Conservation (phyloP, 2,888 invertebrate genomes). For the Pristionchus entomophagus region DNA sequence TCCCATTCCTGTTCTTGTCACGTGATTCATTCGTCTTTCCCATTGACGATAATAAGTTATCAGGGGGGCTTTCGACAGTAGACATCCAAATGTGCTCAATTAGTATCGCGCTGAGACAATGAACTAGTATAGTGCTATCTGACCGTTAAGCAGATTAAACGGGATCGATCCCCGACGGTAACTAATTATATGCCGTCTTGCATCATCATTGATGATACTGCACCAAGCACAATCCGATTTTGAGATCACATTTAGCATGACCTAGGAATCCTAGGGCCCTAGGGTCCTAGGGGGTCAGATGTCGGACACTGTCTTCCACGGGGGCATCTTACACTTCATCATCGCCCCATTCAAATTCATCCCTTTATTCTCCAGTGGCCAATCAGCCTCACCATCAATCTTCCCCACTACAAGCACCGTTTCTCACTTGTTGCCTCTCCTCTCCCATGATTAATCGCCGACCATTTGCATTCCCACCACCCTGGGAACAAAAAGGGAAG, state of each 20-base stretch:
- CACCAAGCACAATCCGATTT: too few relatives aligned
- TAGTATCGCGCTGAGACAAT: too few relatives aligned
- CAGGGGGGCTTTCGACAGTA: conserved; percentile 11
- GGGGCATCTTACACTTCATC: too few relatives aligned
- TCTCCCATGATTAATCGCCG: conserved; percentile 39
- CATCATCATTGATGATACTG: too few relatives aligned
- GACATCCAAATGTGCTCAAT: background rate
- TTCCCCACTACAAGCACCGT: background rate
- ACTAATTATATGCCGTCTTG: too few relatives aligned
- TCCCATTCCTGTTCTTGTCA: background rate
- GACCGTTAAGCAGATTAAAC: too few relatives aligned
- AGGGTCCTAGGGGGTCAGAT: too few relatives aligned
- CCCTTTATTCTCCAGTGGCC: background rate
- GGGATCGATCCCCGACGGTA: too few relatives aligned
- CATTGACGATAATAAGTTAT: background rate
- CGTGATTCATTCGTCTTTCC: conserved; percentile 19
- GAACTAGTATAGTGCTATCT: too few relatives aligned
- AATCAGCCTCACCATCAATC: background rate
- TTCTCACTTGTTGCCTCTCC: conserved; percentile 19
- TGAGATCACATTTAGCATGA: too few relatives aligned
- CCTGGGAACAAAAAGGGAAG: conserved; percentile 21
- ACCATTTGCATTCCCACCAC: conserved; percentile 19
- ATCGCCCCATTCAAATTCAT: conserved; percentile 11
- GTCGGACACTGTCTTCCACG: too few relatives aligned
- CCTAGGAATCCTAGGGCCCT: too few relatives aligned